These are phyloP conservation scores for Sebastes hubbsi DNA, from an alignment of 2,797 vertebrate genomes.

Conservation along the genomic window DNA sequence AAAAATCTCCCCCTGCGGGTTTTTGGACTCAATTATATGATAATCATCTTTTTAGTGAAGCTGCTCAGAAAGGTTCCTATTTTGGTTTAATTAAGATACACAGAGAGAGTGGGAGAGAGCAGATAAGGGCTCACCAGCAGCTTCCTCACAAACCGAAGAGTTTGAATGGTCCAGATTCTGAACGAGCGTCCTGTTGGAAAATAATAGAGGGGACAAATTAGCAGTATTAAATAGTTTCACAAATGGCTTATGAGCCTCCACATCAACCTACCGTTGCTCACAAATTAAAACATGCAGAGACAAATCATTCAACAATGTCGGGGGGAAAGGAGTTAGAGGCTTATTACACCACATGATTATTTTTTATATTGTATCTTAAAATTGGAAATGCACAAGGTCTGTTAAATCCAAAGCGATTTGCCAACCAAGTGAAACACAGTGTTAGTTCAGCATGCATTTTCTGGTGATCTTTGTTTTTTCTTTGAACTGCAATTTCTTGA, in stretches of 20 bases:
- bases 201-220: constrained; percentile 48
- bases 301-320: constrained; percentile 10
- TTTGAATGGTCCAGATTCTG: constrained; percentile 85
- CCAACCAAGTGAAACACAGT: background rate
- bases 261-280: constrained; percentile 1
- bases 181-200: constrained; percentile 72
- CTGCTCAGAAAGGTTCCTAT: constrained; percentile 46
- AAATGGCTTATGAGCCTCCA: constrained; percentile 17
- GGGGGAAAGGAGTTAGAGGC: background rate
- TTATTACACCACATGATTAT: constrained; percentile 10
- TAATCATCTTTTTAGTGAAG: constrained; percentile 65
- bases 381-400: background rate
- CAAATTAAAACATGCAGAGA: constrained; percentile 41
- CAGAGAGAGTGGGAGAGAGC: constrained; percentile 31
- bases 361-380: background rate
- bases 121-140: constrained; percentile 79
- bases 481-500: background rate
- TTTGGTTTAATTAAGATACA: constrained; percentile 63
- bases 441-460: background rate
- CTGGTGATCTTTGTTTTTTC: background rate
- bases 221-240: constrained; percentile 5
- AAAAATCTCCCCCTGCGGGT: constrained; percentile 29
- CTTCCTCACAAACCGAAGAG: constrained; percentile 80
- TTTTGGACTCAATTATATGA: constrained; percentile 74
- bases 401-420: background rate